phyloP scores from a whole-genome alignment of 2,113 vertebrate genomes.

The Tamias sibiricus region DNA sequence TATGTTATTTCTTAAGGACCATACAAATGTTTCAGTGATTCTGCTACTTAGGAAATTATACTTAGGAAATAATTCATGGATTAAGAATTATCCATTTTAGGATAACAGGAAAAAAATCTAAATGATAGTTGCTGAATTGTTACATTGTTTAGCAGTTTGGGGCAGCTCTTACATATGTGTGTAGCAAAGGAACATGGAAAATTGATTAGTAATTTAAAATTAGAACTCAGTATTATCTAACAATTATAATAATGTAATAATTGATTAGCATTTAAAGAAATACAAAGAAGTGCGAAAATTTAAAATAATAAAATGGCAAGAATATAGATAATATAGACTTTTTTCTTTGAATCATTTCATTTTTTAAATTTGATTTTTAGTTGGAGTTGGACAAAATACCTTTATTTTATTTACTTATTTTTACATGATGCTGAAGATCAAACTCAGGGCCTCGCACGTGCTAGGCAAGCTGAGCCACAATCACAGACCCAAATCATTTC shows the following conservation, averaged over 20 bases:
- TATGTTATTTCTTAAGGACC: background rate
- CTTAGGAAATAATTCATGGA: background rate
- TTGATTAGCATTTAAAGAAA: constrained; percentile 54
- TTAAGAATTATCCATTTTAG: background rate
- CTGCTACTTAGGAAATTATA: background rate
- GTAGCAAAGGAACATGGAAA: constrained; percentile 21
- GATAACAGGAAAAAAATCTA: background rate
- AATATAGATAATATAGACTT: background rate
- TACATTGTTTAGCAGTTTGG: constrained; percentile 18
- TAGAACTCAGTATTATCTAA: background rate
- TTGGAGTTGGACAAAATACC: no score
- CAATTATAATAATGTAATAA: constrained; percentile 22
- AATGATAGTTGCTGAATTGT: background rate
- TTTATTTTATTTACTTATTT: no score
- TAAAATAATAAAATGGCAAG: constrained; percentile 3
- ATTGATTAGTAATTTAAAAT: constrained; percentile 16
- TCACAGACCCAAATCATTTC: no score
- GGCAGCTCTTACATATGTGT: background rate
- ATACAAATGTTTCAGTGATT: constrained; percentile 1
- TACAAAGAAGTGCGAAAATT: background rate
- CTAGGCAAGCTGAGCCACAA: no score
- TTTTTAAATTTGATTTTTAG: no score
- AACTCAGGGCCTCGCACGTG: no score
- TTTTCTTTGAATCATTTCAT: constrained; percentile 47
- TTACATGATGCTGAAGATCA: no score